Percentiles rank a stretch among this genome's conserved stretches.
Evolutionary conservation across 64 coral and sea anemone genomes (phyloP).

Genomic region (Stichodactyla mertensii): DNA sequence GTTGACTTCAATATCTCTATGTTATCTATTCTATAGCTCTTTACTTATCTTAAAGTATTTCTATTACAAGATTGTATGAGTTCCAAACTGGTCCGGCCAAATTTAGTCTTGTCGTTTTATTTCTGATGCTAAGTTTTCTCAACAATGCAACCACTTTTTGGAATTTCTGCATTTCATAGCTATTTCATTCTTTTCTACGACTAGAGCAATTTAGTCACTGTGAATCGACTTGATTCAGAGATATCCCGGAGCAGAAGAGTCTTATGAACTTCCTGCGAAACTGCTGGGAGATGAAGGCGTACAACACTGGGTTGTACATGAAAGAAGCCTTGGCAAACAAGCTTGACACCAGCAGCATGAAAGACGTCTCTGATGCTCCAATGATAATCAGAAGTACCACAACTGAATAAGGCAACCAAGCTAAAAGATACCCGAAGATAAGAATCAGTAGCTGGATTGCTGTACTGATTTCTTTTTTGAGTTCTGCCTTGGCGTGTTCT

Average conservation of each 20-base stretch:
- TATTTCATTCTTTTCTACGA: not conserved
- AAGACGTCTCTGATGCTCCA: not conserved
- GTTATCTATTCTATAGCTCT: too few relatives aligned
- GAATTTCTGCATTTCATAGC: too few relatives aligned
- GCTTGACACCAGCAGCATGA: conserved; percentile 15
- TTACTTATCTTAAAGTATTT: too few relatives aligned
- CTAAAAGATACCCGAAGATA: conserved; percentile 17
- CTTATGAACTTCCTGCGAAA: conserved; percentile 29
- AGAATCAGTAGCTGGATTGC: conserved; percentile 36
- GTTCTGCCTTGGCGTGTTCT: not conserved
- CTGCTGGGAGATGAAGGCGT: conserved; percentile 22
- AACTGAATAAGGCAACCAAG: conserved; percentile 44
- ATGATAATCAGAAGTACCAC: conserved; percentile 12
- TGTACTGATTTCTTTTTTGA: conserved; percentile 15
- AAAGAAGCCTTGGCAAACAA: conserved; percentile 39
- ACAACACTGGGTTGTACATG: conserved; percentile 37
- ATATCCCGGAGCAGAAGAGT: not conserved
- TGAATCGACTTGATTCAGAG: not conserved
- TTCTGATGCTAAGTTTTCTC: too few relatives aligned
- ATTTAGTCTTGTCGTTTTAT: too few relatives aligned
- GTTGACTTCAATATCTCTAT: too few relatives aligned
- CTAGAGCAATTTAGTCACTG: not conserved
- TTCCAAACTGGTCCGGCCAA: too few relatives aligned
- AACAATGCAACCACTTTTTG: not conserved
- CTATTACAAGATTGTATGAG: too few relatives aligned